Evolutionary conservation across 1,140 invertebrate species (phyloP).

Genomic region (Cyrtorhinus lividipennis): DNA sequence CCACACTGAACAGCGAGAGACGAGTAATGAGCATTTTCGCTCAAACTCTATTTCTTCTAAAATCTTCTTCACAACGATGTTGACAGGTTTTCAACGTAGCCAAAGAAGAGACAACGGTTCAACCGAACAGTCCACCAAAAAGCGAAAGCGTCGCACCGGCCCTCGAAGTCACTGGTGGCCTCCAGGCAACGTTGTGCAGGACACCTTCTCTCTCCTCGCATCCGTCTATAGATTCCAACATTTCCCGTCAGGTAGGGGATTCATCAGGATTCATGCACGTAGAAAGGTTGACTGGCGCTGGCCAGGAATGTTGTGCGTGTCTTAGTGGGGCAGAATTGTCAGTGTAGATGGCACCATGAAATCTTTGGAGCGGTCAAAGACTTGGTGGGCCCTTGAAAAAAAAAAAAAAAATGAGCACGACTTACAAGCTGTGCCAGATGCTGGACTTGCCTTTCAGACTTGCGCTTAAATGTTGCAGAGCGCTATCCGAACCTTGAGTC

Average conservation of each 20-base stretch:
- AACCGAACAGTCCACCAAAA: constrained; percentile 30
- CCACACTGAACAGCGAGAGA: too few relatives aligned
- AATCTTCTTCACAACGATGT: too few relatives aligned
- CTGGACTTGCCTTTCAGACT: too few relatives aligned
- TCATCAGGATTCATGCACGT: constrained; percentile 9
- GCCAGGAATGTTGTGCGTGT: constrained; percentile 28
- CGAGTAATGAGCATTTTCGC: too few relatives aligned
- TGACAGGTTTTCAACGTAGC: too few relatives aligned
- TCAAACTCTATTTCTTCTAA: too few relatives aligned
- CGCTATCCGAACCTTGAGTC: not conserved
- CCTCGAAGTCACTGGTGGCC: constrained; percentile 28
- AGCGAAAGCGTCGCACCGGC: constrained; percentile 12
- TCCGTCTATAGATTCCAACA: constrained; percentile 55
- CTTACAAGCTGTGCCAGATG: too few relatives aligned
- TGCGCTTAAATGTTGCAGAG: not conserved
- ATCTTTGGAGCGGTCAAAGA: not conserved
- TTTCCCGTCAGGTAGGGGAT: constrained; percentile 50
- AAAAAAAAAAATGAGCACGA: too few relatives aligned
- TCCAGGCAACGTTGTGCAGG: constrained; percentile 33
- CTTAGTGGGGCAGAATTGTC: not conserved
- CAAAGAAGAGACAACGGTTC: constrained; percentile 44
- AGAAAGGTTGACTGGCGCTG: too few relatives aligned
- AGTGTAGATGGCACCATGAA: not conserved
- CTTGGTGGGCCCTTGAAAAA: not conserved
- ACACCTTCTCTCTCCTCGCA: constrained; percentile 68